Evolutionary conservation across 2,888 invertebrate species (phyloP), one percentile per base, ranked within the genome.

Genomic region (Pseudeuparius sepicola): DNA sequence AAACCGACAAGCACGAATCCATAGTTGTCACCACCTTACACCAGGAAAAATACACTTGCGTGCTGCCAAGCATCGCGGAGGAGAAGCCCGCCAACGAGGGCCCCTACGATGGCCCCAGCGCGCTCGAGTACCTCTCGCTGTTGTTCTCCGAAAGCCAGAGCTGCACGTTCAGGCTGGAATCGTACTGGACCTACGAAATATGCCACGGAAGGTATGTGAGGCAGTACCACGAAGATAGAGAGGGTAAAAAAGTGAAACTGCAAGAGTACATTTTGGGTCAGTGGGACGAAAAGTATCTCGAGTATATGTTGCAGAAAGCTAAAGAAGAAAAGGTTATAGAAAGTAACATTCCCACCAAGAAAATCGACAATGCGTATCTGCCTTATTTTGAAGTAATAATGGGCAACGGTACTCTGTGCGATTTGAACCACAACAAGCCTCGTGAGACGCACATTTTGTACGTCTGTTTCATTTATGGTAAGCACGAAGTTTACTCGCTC

Each of bases 121-220:
- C 90, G 0, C 63, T 89, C 27, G 79, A 84, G 50, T 63, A 92
- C 11, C 60, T 94, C 28, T 68, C 75, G 39, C 78, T 83, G 0
- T 61, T 92, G 36, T 87, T 93, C 56, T 64, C 68, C 2, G 78
- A 83, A 49, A 37, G 37, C 4, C n/a, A n/a, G n/a, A 38, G 34
- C 4, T 43, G 43, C 16, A 41, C 43, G 7, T 89, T 85, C 53
- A 71, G 87, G 43, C 63, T 89, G 31, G 92, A 90, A 56, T 78
- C 82, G 2, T 96, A 92, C 55, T 96, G 96, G 96, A 89, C 89
- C 0, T 96, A 96, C 59, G 93, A 96, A 62, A 74, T 96, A 16
- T 96, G 96, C 52, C 96, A 96, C 61, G 94, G 94, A 0, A 71
- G 76, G 48, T 84, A 82, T 58, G 75, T 97, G 3, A 71, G 88